A percentile compares a stretch with the other conserved stretches of the same genome.
phyloP scores from a whole-genome alignment of 2,797 vertebrate species.

The Sebastiscus albofasciatus region DNA sequence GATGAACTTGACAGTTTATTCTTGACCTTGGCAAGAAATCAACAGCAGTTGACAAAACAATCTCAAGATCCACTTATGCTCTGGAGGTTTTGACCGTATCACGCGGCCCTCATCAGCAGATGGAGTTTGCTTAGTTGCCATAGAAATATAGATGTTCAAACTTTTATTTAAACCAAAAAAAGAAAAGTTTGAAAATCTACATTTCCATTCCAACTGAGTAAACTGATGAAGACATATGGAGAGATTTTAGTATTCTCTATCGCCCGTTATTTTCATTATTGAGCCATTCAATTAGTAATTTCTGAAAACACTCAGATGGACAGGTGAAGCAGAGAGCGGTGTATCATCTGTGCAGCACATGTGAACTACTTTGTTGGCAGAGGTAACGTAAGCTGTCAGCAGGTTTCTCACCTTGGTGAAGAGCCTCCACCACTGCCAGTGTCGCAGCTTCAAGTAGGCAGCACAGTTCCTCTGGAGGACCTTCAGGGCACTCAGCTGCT shows the following conservation, averaged over 20 bases:
- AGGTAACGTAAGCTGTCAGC: not conserved
- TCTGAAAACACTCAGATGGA: not conserved
- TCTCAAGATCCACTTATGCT: not conserved
- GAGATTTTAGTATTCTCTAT: not conserved
- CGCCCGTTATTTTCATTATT: not conserved
- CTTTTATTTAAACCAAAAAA: not conserved
- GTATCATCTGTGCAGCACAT: not conserved
- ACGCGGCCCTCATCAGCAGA: not conserved
- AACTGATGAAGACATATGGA: not conserved
- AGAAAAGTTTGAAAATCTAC: not conserved
- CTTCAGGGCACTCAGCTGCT: constrained; percentile 95
- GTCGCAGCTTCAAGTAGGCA: constrained; percentile 94
- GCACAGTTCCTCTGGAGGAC: constrained; percentile 98
- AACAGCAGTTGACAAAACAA: not conserved
- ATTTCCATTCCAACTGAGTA: not conserved
- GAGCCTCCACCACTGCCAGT: constrained; percentile 99
- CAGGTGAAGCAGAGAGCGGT: not conserved
- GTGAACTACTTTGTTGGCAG: not conserved
- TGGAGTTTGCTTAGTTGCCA: not conserved
- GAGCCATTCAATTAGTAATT: not conserved
- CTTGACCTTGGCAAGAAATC: not conserved
- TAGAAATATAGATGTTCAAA: not conserved
- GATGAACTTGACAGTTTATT: not conserved
- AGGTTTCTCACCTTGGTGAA: constrained; percentile 91
- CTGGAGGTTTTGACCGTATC: not conserved